These are phyloP conservation scores for Manis pentadactyla DNA, from an alignment of 2,797 vertebrate genomes.

Conservation along the genomic window DNA sequence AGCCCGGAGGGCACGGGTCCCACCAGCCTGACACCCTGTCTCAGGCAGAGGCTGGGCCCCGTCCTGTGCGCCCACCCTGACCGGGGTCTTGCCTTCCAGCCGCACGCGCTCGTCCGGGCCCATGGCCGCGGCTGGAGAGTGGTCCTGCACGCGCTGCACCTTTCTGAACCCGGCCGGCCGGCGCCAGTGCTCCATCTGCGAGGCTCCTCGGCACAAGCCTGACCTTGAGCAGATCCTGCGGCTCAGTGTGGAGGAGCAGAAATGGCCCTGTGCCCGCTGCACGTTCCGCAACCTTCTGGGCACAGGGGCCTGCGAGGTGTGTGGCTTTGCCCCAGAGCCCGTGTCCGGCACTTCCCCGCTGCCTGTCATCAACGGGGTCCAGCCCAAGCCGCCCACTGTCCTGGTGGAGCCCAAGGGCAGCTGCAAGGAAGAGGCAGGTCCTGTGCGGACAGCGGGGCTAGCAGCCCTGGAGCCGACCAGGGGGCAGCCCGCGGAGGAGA, in stretches of 20 bases:
- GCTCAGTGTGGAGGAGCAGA: slow-evolving; percentile 94
- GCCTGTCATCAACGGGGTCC: slow-evolving; percentile 83
- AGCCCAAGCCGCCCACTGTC: slow-evolving; percentile 81
- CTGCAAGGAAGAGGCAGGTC: slow-evolving; percentile 77
- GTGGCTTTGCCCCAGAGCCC: slow-evolving; percentile 90
- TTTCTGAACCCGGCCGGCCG: slow-evolving; percentile 94
- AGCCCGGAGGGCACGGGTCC: neutral
- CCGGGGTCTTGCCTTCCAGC: slow-evolving; percentile 87
- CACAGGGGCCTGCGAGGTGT: slow-evolving; percentile 94
- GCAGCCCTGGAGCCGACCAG: slow-evolving; percentile 53
- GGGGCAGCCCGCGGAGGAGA: slow-evolving; percentile 82
- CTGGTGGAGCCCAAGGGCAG: slow-evolving; percentile 83
- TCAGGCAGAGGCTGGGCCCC: neutral
- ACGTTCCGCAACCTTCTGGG: slow-evolving; percentile 96
- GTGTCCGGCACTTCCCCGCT: slow-evolving; percentile 85
- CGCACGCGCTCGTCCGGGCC: slow-evolving; percentile 94
- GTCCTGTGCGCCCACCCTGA: neutral
- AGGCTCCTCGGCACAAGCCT: slow-evolving; percentile 96
- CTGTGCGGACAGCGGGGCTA: slow-evolving; percentile 71
- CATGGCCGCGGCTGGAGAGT: slow-evolving; percentile 94
- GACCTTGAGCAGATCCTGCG: slow-evolving; percentile 98
- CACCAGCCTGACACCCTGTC: neutral
- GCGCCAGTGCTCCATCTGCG: slow-evolving; percentile 97
- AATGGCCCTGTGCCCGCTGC: slow-evolving; percentile 96
- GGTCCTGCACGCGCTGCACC: slow-evolving; percentile 98